Evolutionary conservation across 2,888 invertebrate genomes (phyloP).

Genomic region (Andrena minutula): DNA sequence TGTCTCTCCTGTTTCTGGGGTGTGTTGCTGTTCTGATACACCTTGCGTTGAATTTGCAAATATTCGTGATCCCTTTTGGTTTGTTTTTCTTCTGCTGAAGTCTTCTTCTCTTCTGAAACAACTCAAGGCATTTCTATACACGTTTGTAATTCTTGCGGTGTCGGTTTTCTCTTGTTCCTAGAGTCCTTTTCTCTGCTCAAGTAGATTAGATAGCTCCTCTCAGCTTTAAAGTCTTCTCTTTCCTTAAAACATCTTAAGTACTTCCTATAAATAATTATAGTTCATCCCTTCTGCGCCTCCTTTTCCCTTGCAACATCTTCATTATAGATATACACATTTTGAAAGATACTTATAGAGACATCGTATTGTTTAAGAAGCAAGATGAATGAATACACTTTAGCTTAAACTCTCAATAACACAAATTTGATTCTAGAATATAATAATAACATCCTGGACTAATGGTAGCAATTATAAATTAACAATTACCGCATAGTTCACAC

Average conservation of each 20-base stretch:
- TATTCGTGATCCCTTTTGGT: neutral
- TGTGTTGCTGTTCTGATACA: neutral
- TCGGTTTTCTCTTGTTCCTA: no score
- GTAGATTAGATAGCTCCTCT: no score
- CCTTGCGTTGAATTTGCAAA: neutral
- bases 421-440: neutral
- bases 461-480: no score
- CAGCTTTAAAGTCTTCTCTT: no score
- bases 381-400: neutral
- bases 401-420: neutral
- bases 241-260: no score
- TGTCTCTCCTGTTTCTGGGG: neutral
- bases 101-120: neutral
- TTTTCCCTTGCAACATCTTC: no score
- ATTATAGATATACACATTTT: no score
- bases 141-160: neutral
- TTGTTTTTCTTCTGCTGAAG: neutral
- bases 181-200: no score
- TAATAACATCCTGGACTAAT: no score
- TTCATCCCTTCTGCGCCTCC: no score
- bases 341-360: neutral
- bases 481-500: neutral
- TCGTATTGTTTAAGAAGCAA: neutral
- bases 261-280: no score
- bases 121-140: neutral